Conservation (phyloP, 2,113 vertebrate genomes). For the Periophthalmus modestus region DNA sequence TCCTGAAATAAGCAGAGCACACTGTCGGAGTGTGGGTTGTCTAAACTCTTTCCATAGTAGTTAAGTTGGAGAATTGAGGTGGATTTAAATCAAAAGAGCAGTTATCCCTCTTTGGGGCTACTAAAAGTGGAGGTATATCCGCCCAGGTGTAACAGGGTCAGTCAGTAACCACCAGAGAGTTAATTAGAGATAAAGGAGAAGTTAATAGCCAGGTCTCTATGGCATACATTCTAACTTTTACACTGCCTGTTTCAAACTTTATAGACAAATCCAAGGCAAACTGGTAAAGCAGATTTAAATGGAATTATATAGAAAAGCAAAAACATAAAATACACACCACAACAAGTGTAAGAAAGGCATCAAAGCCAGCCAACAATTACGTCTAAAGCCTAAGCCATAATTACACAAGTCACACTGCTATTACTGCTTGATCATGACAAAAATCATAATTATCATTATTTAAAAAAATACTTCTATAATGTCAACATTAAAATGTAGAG, state of each 20-base stretch:
- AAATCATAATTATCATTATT: no score
- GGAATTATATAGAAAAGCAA: slow-evolving; percentile 1
- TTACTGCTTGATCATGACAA: no score
- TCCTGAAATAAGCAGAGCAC: slow-evolving; percentile 64
- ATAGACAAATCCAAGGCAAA: background rate
- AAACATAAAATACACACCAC: background rate
- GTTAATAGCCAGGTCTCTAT: slow-evolving; percentile 42
- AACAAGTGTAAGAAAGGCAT: background rate
- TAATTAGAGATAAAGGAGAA: slow-evolving; percentile 70
- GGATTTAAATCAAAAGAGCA: slow-evolving; percentile 79
- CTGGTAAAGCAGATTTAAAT: background rate
- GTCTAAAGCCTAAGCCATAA: no score
- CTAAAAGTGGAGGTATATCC: slow-evolving; percentile 59
- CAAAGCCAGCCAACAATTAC: background rate
- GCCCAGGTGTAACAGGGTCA: slow-evolving; percentile 69
- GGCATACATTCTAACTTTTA: slow-evolving; percentile 42
- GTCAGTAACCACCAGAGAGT: slow-evolving; percentile 68
- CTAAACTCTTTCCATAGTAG: slow-evolving; percentile 57
- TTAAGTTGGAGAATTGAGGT: slow-evolving; percentile 69
- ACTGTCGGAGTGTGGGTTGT: slow-evolving; percentile 53
- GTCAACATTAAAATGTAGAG: no score
- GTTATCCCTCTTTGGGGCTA: slow-evolving; percentile 40
- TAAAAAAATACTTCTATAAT: no score
- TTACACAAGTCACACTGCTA: no score
- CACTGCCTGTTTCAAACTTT: slow-evolving; percentile 31